Conservation (phyloP, 2,797 vertebrate species). For the Catostomus latipinnis region DNA sequence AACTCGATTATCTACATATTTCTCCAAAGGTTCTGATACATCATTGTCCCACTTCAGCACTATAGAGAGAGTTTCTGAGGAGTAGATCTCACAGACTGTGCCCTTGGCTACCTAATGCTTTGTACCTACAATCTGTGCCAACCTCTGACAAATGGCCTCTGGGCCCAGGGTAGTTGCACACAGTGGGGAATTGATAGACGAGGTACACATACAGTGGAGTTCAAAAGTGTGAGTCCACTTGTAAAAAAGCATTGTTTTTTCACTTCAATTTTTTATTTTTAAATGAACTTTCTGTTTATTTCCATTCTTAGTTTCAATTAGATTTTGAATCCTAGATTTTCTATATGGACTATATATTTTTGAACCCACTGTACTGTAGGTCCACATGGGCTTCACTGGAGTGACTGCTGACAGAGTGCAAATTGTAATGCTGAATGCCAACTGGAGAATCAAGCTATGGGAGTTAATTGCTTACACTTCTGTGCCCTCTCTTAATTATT, state of each 20-base stretch:
- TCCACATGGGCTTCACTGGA: constrained; percentile 51
- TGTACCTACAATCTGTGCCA: constrained; percentile 33
- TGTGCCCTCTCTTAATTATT: constrained; percentile 62
- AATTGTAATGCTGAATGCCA: constrained; percentile 42
- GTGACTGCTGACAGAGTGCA: constrained; percentile 31
- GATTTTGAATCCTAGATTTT: no score
- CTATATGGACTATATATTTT: no score
- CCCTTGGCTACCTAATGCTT: constrained; percentile 17
- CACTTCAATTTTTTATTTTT: no score
- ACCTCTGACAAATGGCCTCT: constrained; percentile 58
- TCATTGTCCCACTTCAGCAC: background rate
- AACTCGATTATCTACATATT: no score
- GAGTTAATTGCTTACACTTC: constrained; percentile 59
- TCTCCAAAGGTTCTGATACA: no score
- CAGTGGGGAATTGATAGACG: constrained; percentile 22
- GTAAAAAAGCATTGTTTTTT: no score
- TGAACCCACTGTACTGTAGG: no score
- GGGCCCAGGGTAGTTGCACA: constrained; percentile 24
- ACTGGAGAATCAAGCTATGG: constrained; percentile 29
- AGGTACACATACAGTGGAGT: background rate
- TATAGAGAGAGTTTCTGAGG: background rate
- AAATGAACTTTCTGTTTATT: no score
- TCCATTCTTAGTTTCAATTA: no score
- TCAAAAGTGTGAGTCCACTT: no score
- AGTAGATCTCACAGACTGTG: constrained; percentile 20